Conservation (phyloP, 1,140 invertebrate genomes). For the Calephelis virginiensis region DNA sequence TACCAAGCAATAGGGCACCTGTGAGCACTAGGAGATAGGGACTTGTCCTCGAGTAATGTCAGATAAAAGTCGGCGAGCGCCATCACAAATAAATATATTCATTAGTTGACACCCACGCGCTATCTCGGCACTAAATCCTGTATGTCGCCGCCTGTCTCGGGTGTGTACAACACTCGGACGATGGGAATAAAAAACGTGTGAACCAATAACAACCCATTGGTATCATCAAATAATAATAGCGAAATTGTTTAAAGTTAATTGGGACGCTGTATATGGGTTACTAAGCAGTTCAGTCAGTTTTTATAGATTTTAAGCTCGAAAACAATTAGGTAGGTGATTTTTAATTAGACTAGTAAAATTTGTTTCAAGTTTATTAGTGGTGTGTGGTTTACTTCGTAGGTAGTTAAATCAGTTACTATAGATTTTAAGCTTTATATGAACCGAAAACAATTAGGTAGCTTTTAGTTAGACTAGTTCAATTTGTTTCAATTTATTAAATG, state of each 20-base stretch:
- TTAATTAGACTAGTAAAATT: too few species aligned
- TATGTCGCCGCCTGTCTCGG: slow-evolving; percentile 58
- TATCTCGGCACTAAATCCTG: slow-evolving; percentile 73
- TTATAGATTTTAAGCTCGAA: too few species aligned
- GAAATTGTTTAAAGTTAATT: slow-evolving; percentile 30
- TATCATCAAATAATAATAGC: slow-evolving; percentile 39
- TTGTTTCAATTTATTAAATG: too few species aligned
- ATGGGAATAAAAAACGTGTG: slow-evolving; percentile 44
- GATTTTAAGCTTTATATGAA: too few species aligned
- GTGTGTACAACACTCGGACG: slow-evolving; percentile 26
- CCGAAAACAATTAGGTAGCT: too few species aligned
- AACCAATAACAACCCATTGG: slow-evolving; percentile 38
- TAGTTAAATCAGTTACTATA: too few species aligned
- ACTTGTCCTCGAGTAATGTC: slow-evolving; percentile 47
- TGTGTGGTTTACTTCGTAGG: too few species aligned
- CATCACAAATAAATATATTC: slow-evolving; percentile 74
- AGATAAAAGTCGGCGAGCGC: slow-evolving; percentile 65
- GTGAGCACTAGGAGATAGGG: slow-evolving; percentile 42
- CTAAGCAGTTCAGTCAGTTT: background rate
- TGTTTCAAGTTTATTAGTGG: too few species aligned
- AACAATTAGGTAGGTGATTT: too few species aligned
- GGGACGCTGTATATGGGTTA: background rate
- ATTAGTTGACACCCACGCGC: slow-evolving; percentile 73
- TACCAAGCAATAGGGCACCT: slow-evolving; percentile 45
- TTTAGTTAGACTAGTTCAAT: too few species aligned